Conservation (phyloP, 2,797 vertebrate species). For the Sebastes flavidus region DNA sequence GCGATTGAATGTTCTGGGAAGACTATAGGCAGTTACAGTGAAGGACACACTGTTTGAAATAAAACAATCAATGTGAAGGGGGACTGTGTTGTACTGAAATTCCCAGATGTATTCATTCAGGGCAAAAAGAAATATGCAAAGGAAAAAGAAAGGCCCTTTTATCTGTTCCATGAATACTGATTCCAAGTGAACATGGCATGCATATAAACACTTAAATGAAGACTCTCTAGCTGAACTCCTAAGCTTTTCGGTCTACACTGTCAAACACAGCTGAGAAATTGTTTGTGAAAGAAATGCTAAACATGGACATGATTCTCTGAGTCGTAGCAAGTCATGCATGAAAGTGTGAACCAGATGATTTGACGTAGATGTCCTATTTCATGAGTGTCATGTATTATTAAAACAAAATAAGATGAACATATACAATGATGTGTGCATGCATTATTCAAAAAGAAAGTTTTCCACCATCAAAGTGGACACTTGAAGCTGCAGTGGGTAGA, state of each 20-base stretch:
- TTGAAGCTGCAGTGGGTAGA: not conserved
- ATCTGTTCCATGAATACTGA: not conserved
- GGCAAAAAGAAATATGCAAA: not conserved
- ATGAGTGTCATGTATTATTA: conserved; percentile 24
- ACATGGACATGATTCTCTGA: not conserved
- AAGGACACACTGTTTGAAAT: not conserved
- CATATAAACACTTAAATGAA: not conserved
- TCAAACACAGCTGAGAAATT: not conserved
- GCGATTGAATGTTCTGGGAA: not conserved
- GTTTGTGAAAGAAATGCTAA: not conserved
- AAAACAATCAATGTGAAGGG: not conserved
- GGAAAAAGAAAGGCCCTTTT: not conserved
- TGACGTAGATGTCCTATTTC: not conserved
- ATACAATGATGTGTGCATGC: not conserved
- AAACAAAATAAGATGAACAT: conserved; percentile 19
- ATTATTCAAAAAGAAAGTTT: conserved; percentile 32
- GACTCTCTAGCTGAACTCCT: not conserved
- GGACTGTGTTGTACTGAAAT: not conserved
- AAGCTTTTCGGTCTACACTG: not conserved
- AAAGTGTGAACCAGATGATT: not conserved
- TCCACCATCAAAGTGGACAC: not conserved
- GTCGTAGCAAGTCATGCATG: not conserved
- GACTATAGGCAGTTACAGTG: not conserved
- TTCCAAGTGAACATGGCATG: not conserved
- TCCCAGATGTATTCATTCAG: not conserved